These are phyloP conservation scores for Cheilosia soror DNA, from an alignment of 2,888 invertebrate species.

Conservation along the genomic window DNA sequence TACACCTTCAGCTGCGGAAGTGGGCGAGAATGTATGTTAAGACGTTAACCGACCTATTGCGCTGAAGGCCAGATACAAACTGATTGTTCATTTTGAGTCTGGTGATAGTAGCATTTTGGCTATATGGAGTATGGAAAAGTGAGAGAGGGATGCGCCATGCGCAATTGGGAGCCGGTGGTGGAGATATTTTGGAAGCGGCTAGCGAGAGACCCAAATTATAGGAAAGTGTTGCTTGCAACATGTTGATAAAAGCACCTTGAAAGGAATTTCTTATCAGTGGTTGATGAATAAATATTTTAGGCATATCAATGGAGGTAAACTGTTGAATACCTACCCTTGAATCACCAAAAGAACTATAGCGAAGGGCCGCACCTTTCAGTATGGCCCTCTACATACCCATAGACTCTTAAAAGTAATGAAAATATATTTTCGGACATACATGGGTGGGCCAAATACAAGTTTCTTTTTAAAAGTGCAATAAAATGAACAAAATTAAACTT, in stretches of 20 bases:
- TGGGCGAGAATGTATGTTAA: background rate
- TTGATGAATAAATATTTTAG: too few species aligned
- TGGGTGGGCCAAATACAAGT: too few species aligned
- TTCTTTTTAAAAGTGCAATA: too few species aligned
- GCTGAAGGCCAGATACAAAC: slow-evolving; percentile 63
- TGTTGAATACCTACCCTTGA: too few species aligned
- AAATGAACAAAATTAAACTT: too few species aligned
- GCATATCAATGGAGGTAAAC: too few species aligned
- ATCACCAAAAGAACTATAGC: too few species aligned
- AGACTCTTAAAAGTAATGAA: too few species aligned
- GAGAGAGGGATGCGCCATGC: slow-evolving; percentile 35
- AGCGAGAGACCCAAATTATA: background rate
- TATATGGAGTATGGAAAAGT: background rate
- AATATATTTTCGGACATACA: too few species aligned
- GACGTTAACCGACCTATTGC: slow-evolving; percentile 44
- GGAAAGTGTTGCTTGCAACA: slow-evolving; percentile 18
- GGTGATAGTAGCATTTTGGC: slow-evolving; percentile 50
- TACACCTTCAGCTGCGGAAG: slow-evolving; percentile 1
- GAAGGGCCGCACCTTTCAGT: too few species aligned
- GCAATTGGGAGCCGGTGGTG: slow-evolving; percentile 38
- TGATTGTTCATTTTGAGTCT: slow-evolving; percentile 39
- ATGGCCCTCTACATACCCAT: too few species aligned
- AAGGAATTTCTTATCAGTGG: too few species aligned
- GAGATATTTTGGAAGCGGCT: background rate
- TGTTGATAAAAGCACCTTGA: background rate